Evolutionary conservation across 2,888 invertebrate genomes (phyloP).

Genomic region (Phyllotreta cruciferae): DNA sequence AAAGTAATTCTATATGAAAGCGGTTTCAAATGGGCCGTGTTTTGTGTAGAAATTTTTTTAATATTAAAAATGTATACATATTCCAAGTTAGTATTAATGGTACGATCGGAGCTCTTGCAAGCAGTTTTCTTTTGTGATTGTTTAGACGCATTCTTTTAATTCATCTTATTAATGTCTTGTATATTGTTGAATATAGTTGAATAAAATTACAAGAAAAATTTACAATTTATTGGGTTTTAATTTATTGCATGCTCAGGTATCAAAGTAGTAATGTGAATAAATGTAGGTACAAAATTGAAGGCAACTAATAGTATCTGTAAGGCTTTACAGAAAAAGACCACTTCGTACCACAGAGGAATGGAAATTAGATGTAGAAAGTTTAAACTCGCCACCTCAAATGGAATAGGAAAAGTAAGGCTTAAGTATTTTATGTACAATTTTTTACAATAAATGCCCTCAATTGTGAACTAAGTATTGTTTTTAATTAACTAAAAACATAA

Average conservation of each 20-base stretch:
- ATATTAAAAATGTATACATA: constrained; percentile 10
- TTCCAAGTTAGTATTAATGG: constrained; percentile 25
- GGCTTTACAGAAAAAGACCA: too few species aligned
- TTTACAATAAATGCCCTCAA: not conserved
- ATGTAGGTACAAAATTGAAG: too few species aligned
- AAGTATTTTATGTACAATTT: too few species aligned
- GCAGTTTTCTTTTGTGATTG: too few species aligned
- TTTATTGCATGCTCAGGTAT: too few species aligned
- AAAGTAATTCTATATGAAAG: not conserved
- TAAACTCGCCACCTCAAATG: too few species aligned
- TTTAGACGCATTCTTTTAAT: not conserved
- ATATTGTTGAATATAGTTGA: constrained; percentile 9
- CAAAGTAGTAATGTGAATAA: too few species aligned
- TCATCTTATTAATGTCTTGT: not conserved
- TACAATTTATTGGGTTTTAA: not conserved
- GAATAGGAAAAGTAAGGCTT: too few species aligned
- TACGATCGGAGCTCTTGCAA: not conserved
- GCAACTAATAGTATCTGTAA: too few species aligned
- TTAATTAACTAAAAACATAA: constrained; percentile 10
- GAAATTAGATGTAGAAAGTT: too few species aligned
- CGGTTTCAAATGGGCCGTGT: not conserved
- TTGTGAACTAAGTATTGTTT: constrained; percentile 6
- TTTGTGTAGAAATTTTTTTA: not conserved
- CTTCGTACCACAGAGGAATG: too few species aligned
- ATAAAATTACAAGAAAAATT: constrained; percentile 4